Evolutionary conservation across 2,113 vertebrate species (phyloP).

Genomic region (Hystrix cristata): DNA sequence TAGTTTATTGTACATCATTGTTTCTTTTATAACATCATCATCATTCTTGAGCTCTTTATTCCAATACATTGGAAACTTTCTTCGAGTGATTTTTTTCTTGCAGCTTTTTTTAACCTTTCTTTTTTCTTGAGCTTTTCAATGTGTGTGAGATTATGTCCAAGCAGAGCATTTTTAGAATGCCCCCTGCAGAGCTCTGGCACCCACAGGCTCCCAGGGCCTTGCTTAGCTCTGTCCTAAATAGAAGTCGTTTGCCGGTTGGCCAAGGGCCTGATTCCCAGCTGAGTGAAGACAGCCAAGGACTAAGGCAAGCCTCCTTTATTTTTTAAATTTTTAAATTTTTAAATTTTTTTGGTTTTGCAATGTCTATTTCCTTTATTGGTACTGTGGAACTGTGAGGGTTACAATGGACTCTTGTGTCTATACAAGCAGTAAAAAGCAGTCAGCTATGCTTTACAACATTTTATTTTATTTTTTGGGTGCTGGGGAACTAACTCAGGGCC

Average conservation of each 20-base stretch:
- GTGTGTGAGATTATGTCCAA: conserved; percentile 48
- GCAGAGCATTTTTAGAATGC: background rate
- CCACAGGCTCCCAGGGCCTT: background rate
- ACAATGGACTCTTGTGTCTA: conserved; percentile 87
- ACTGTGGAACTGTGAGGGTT: conserved; percentile 86
- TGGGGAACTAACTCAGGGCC: too few relatives aligned
- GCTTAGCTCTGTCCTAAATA: conserved; percentile 49
- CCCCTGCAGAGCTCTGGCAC: background rate
- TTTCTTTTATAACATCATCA: too few relatives aligned
- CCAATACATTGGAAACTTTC: too few relatives aligned
- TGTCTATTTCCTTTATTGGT: conserved; percentile 88
- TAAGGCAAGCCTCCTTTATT: background rate
- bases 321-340: too few relatives aligned
- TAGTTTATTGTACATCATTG: too few relatives aligned
- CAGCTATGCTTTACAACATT: conserved; percentile 88
- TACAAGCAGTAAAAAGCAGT: conserved; percentile 88
- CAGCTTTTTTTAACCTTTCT: background rate
- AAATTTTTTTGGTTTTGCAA: background rate
- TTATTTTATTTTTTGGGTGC: too few relatives aligned
- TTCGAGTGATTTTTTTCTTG: too few relatives aligned
- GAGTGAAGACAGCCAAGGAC: background rate
- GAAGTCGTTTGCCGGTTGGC: background rate
- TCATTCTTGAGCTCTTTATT: too few relatives aligned
- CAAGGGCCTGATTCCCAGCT: conserved; percentile 6
- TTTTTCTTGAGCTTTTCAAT: conserved; percentile 35